Percentiles rank a stretch among this genome's conserved stretches.
These are phyloP conservation scores for Hemichromis elongatus DNA, from an alignment of 2,113 vertebrate genomes.

Conservation along the genomic window DNA sequence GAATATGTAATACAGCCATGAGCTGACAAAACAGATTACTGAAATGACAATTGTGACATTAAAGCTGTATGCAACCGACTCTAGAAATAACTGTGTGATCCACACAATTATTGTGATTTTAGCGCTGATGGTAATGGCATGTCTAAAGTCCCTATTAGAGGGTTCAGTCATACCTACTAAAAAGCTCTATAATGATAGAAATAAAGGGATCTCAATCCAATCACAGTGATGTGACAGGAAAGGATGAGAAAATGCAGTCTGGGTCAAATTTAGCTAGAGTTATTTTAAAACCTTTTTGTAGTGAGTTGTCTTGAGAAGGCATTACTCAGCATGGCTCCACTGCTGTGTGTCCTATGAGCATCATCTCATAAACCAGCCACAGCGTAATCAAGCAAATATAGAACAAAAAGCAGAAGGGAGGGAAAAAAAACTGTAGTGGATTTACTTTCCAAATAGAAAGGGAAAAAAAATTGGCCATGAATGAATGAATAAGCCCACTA, in stretches of 20 bases:
- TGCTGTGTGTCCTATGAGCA: background rate
- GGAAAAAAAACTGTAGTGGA: conserved; percentile 37
- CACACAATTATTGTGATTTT: background rate
- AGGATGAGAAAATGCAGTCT: background rate
- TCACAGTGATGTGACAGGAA: background rate
- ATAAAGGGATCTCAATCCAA: background rate
- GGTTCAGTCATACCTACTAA: background rate
- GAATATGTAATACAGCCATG: background rate
- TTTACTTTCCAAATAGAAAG: conserved; percentile 56
- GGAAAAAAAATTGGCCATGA: conserved; percentile 62
- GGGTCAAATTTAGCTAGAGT: background rate
- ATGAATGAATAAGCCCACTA: conserved; percentile 68
- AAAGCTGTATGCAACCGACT: background rate
- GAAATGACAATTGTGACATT: background rate
- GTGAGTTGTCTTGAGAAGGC: conserved; percentile 1
- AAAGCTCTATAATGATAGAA: background rate
- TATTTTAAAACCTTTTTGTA: conserved; percentile 3
- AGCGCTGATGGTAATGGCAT: background rate
- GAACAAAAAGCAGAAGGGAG: conserved; percentile 37
- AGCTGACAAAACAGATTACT: background rate
- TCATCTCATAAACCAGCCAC: conserved; percentile 17
- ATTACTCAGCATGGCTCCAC: background rate
- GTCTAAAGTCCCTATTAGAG: background rate
- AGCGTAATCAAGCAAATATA: conserved; percentile 29
- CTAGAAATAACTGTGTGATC: background rate